Evolutionary conservation across 2,888 invertebrate genomes (phyloP), one percentile per base, ranked within the genome.

Genomic region (Lasioglossum malachurum): DNA sequence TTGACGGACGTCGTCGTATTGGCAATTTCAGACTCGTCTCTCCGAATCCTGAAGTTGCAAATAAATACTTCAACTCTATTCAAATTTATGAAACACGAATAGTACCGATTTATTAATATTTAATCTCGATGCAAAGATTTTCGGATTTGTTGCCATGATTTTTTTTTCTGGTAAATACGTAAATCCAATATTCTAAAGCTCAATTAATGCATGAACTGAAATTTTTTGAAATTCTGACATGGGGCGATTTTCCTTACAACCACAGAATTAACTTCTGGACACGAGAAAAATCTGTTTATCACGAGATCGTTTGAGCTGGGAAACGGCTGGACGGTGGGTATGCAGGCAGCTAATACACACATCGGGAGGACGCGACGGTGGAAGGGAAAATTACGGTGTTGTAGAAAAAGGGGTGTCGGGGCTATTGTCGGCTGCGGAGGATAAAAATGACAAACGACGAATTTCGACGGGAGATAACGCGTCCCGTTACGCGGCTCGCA

Each of bases 381-480:
- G 64, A 64, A 31, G 31, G 31, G 31, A 64, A 64, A 64, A 64
- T 19, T 38, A 38, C 38, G 46, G 38, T 16, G n/a, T 60, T 16
- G n/a, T 60, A 19, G 8, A 41, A 38, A 49, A 27, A 80, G 49
- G 23, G 64, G 31, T 31, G 64, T 64, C 64, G 19, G 16, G 64
- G 31, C 64, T 64, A 64, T 64, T 64, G 64, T 64, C 64, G 31
- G 44, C 71, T n/a, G 38, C 71, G 71, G 41, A n/a, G 44, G 44
- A 72, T 44, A 69, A 69, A 53, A 46, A 46, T 67, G 69, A 78
- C 35, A 69, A 69, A 69, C 77, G 69, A 78, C 69, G 77, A 49
- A 78, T 69, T n/a, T 71, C 81, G 46, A 27, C 44, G 44, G n/a
- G 53, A 53, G 44, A 78, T 72, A n/a, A 35, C 71, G 41, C 71